Base-by-base conservation (phyloP, 1,140 invertebrate genomes). In the Danaus plexippus region DNA sequence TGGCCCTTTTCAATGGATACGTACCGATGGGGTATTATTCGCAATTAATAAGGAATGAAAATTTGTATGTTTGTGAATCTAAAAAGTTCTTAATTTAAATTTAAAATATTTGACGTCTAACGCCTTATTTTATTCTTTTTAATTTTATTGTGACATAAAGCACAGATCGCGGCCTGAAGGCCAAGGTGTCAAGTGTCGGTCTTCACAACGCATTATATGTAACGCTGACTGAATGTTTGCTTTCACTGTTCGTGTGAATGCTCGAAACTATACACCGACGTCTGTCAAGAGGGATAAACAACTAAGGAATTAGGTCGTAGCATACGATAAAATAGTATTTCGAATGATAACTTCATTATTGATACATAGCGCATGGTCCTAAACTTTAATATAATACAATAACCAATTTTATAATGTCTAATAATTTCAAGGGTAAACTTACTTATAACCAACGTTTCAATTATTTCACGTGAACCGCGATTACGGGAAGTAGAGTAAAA, bases 111-210 rank as follows among this genome's bases (percentile, higher is more conserved):
- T 44, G 43, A 10, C 43, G 11, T 44, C 43, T 1, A 44, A 44
- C 10, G 43, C 15, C 15, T n/a, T n/a, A n/a, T n/a, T n/a, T n/a
- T 15, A 15, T 15, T 15, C 15, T 15, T 32, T 32, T 32, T 32
- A n/a, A 32, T 32, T 32, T 32, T 32, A 32, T 32, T 32, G 22
- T 6, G 22, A 32, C 22, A 32, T 32, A 32, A 32, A 32, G 7
- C 22, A 32, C 22, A 32, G 22, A 32, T 32, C 5, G 5, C 22
- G 22, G 22, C 22, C 7, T 32, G 71, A 73, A 75, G 72, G 71
- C 67, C 71, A 72, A 73, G 73, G 77, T 82, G 71, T 84, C 80
- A 79, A 70, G 75, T 84, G 69, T 72, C 80, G 66, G 57, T 66
- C 65, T 60, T 63, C 67, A 75, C 72, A 71, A 80, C 68, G 79